These are phyloP conservation scores for Drosophila murphyi DNA, from an alignment of 1,140 invertebrate species.

Conservation along the genomic window DNA sequence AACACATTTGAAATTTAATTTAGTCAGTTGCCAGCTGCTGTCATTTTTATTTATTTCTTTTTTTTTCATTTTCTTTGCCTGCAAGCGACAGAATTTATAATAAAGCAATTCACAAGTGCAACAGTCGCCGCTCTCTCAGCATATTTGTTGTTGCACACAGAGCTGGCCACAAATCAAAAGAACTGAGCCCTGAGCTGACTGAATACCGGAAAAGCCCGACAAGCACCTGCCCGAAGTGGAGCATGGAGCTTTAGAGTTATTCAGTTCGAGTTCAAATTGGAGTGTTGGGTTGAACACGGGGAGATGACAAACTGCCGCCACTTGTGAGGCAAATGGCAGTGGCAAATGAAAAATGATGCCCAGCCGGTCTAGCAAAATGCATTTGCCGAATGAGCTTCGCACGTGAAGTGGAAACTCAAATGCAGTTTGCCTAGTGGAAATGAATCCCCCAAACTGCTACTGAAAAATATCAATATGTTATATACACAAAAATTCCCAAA, in stretches of 20 bases:
- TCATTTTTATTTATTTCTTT: neutral
- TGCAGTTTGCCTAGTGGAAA: conserved; percentile 24
- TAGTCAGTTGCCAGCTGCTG: conserved; percentile 32
- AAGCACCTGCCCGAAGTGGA: conserved; percentile 25
- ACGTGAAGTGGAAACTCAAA: conserved; percentile 55
- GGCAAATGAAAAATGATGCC: conserved; percentile 74
- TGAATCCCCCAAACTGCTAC: conserved; percentile 11
- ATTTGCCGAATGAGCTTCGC: conserved; percentile 69
- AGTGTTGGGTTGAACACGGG: conserved; percentile 7
- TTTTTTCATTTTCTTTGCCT: conserved; percentile 6
- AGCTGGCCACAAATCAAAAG: conserved; percentile 50
- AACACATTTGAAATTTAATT: conserved; percentile 37
- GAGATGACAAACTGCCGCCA: conserved; percentile 73
- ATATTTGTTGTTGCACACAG: conserved; percentile 40
- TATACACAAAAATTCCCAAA: neutral
- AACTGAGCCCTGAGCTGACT: conserved; percentile 11
- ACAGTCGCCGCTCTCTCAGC: conserved; percentile 27
- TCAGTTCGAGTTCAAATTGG: no score
- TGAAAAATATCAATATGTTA: conserved; percentile 56
- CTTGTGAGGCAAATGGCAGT: conserved; percentile 33
- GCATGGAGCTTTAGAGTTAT: conserved; percentile 11
- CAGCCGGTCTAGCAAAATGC: conserved; percentile 51
- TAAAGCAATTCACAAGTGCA: conserved; percentile 47
- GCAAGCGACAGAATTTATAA: conserved; percentile 41
- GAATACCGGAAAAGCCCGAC: neutral